Conservation (phyloP, 1,140 invertebrate species). For the Caenorhabditis tropicalis region DNA sequence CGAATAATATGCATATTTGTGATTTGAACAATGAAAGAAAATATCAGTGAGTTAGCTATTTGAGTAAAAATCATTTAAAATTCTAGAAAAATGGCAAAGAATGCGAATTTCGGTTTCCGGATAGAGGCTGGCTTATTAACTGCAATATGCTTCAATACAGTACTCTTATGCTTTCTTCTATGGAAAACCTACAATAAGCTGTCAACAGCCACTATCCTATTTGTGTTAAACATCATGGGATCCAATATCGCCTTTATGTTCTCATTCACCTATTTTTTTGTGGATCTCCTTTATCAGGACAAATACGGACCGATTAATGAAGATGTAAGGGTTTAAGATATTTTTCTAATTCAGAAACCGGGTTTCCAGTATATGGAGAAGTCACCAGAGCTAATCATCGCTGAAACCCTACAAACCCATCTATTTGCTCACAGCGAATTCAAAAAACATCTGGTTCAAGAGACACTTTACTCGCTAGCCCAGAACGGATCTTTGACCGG, state of each 20-base stretch:
- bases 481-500: constrained; percentile 68
- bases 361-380: constrained; percentile 49
- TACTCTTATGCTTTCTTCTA: constrained; percentile 42
- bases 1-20: constrained; percentile 38
- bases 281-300: constrained; percentile 61
- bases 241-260: constrained; percentile 70
- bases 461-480: constrained; percentile 70
- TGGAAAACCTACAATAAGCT: constrained; percentile 63
- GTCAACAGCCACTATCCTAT: constrained; percentile 71
- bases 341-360: neutral
- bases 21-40: constrained; percentile 50
- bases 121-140: constrained; percentile 48
- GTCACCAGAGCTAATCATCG: constrained; percentile 59
- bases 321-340: constrained; percentile 51
- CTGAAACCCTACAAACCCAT: constrained; percentile 69
- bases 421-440: constrained; percentile 66
- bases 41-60: neutral
- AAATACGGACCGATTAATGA: constrained; percentile 60
- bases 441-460: constrained; percentile 69
- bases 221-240: constrained; percentile 71
- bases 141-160: constrained; percentile 40
- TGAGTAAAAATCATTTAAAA: neutral
- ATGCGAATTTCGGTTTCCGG: constrained; percentile 60
- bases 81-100: constrained; percentile 37
- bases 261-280: constrained; percentile 68